Conservation (phyloP, 2,888 invertebrate species). For the Xylocampa areola region DNA sequence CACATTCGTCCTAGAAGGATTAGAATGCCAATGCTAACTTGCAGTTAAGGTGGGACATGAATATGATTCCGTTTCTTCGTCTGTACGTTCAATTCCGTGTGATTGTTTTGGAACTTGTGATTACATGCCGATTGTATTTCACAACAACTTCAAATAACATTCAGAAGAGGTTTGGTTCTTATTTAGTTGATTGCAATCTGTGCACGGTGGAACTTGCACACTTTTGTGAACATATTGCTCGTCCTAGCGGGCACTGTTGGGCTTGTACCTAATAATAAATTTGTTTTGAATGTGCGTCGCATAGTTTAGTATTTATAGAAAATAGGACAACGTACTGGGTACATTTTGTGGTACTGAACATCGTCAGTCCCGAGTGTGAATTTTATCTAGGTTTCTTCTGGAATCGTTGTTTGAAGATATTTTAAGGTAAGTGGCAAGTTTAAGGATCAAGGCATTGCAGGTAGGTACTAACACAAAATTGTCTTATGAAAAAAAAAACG, state of each 20-base stretch:
- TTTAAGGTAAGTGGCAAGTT: neutral
- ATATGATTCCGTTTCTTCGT: no score
- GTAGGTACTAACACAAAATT: no score
- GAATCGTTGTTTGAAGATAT: neutral
- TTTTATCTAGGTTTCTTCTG: no score
- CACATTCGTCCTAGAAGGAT: no score
- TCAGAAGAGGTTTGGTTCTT: neutral
- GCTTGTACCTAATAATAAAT: no score
- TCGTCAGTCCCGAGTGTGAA: neutral
- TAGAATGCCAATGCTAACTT: no score
- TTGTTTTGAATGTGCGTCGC: no score
- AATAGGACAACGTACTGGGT: neutral
- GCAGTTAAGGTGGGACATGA: no score
- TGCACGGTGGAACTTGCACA: neutral
- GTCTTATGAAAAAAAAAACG: no score
- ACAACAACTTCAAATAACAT: constrained; percentile 26
- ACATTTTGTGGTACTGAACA: neutral
- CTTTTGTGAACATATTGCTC: neutral
- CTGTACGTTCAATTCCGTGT: no score
- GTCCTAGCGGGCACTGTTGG: neutral
- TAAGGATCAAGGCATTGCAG: no score
- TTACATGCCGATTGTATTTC: constrained; percentile 23
- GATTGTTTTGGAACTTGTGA: constrained; percentile 26
- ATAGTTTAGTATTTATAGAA: neutral
- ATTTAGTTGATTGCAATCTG: constrained; percentile 6